These are phyloP conservation scores for Pantherophis guttatus DNA, from an alignment of 2,113 vertebrate genomes.

Conservation along the genomic window DNA sequence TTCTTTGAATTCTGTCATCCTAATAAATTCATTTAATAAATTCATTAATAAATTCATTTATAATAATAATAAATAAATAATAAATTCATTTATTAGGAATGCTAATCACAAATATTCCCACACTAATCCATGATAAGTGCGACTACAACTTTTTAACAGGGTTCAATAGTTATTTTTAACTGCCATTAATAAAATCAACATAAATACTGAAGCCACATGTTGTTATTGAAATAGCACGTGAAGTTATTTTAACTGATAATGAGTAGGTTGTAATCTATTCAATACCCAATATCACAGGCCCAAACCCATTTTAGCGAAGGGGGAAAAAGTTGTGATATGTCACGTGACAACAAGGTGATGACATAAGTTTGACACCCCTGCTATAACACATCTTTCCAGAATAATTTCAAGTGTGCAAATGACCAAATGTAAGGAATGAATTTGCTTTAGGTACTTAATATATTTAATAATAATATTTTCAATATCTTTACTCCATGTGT, in stretches of 20 bases:
- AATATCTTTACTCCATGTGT: not conserved
- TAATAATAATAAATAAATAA: no score
- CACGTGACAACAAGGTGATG: no score
- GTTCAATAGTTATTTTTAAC: not conserved
- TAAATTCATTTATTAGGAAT: not conserved
- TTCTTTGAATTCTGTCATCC: not conserved
- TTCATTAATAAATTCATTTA: no score
- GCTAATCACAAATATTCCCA: not conserved
- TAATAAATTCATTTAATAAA: not conserved
- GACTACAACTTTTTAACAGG: not conserved
- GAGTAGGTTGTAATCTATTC: not conserved
- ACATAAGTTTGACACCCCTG: no score
- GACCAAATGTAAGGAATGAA: not conserved
- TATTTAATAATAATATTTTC: not conserved
- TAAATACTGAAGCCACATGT: not conserved
- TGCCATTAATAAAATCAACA: not conserved
- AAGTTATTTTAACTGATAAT: not conserved
- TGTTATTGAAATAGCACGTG: not conserved
- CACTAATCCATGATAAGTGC: not conserved
- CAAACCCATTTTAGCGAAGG: no score
- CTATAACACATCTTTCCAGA: not conserved
- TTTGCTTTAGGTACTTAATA: not conserved
- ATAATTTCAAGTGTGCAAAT: not conserved
- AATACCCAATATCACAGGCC: not conserved
- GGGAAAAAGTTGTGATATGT: no score